Evolutionary conservation across 2,797 vertebrate species (phyloP), one percentile per base, ranked within the genome.

Genomic region (Ammospiza maritima): DNA sequence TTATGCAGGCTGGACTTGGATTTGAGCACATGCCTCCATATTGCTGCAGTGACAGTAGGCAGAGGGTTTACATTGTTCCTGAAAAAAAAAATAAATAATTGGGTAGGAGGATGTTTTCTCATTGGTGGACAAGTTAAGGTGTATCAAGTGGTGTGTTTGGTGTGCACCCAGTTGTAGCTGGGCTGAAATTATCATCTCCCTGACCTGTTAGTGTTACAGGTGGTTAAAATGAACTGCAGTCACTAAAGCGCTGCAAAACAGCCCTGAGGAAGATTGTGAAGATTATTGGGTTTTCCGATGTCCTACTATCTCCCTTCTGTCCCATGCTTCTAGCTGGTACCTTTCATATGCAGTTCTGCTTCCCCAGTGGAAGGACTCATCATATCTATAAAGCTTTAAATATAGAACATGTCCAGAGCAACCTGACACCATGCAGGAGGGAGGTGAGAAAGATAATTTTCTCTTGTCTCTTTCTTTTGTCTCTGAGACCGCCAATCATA

Each of bases 301-400:
- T 78, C 69, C 60, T 81, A 0, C 38, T 54, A 2, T 70, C 44
- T 72, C 30, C 40, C 22, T 91, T 88, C 79, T 93, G 50, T 75
- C 64, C 54, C 56, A 9, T 57, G 57, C 36, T 88, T 50, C 50
- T 34, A 88, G 73, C 26, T 3, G 6, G n/a, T 86, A 34, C 58
- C 30, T 81, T 95, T 95, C 62, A 40, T 81, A 74, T 80, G 71
- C 40, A 75, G 29, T 78, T 89, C 77, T 48, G 27, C 42, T 74
- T 85, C 69, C 86, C 71, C 4, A 14, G 60, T 90, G 80, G 44
- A 72, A 74, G 36, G 30, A 66, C 50, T 71, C 26, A 45, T 56
- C 48, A 26, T 67, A 76, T 80, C 67, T 87, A 23, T 88, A 92
- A 79, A 85, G n/a, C 54, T 84, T 88, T 92, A 91, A 85, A 90